Base-by-base conservation (phyloP, 2,888 invertebrate genomes). In the Poecilobothrus nobilitatus region DNA sequence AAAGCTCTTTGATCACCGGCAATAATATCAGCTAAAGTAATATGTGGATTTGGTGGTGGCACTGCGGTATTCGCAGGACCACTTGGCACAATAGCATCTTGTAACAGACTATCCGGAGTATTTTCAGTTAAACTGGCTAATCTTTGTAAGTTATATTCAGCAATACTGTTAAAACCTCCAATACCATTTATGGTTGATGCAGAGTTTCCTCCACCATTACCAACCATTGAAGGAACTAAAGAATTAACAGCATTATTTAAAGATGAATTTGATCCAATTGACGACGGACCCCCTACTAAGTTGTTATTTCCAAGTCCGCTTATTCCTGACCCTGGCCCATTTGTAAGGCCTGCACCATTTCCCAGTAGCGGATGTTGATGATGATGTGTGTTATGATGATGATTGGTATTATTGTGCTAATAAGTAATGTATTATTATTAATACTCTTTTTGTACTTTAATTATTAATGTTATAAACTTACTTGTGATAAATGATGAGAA, bases 141-240 rank as follows among this genome's bases (percentile, higher is more conserved):
- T 79, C 92, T 91, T 73, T 92, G 91, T 74, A 94, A 83, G 82
- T 94, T 94, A 78, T 93, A 94, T 81, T 94, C 93, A 71, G 91
- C 91, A 83, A 93, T 91, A 75, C 91, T 91, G 68, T 80, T 80
- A 37, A 87, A 84, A 27, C 86, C 85, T 71, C 34, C 65, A 7
- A 65, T 65, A 3, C 63, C 63, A 65, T 20, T 65, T 84, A 83
- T 33, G 85, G 81, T 73, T 67, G 83, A 79, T 69, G 82, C 77
- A 20, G 78, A 71, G 67, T 73, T 76, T 63, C 83, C 74, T 83
- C 75, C 65, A 82, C 77, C 33, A 81, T 78, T 62, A 83, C 82
- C 70, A 63, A 70, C 69, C 34, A 70, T 63, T 53, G 70, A 70
- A 10, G 68, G 66, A 7, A 73, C 74, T 0, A 71, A 70, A 66